Percentiles rank a stretch among this genome's conserved stretches.
Evolutionary conservation across 2,113 vertebrate genomes (phyloP).

Genomic region (Meriones unguiculatus): DNA sequence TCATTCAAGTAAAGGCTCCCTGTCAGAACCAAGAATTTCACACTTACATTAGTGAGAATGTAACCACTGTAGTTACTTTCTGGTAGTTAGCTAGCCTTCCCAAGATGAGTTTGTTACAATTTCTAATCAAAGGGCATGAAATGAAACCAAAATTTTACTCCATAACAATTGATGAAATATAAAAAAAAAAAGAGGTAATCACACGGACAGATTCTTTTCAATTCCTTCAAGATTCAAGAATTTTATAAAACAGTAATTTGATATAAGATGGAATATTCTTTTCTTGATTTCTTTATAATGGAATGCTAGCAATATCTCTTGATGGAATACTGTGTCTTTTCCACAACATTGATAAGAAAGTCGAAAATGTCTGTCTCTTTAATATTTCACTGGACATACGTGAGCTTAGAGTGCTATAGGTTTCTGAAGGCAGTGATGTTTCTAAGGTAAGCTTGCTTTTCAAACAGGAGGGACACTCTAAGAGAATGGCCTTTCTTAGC

Average conservation of each 20-base stretch:
- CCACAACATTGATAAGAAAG: neutral
- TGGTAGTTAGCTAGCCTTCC: neutral
- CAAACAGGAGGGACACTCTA: neutral
- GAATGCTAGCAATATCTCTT: neutral
- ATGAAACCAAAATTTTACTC: conserved; percentile 35
- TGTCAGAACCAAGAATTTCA: neutral
- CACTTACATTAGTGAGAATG: neutral
- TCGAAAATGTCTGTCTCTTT: conserved; percentile 4
- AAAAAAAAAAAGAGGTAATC: neutral
- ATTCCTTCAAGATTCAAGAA: neutral
- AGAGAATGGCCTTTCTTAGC: neutral
- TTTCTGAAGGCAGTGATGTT: conserved; percentile 29
- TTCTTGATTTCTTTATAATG: neutral
- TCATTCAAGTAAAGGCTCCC: neutral
- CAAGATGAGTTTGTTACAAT: neutral
- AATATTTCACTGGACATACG: neutral
- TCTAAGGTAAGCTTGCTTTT: conserved; percentile 6
- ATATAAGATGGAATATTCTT: neutral
- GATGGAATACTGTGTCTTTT: neutral
- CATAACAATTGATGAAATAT: neutral
- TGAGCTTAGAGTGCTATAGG: neutral
- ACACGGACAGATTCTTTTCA: neutral
- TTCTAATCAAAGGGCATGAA: conserved; percentile 33
- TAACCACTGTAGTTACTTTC: neutral
- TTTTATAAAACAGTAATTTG: neutral